Conservation (phyloP, 2,888 invertebrate species). For the Xestia rhomboidea region DNA sequence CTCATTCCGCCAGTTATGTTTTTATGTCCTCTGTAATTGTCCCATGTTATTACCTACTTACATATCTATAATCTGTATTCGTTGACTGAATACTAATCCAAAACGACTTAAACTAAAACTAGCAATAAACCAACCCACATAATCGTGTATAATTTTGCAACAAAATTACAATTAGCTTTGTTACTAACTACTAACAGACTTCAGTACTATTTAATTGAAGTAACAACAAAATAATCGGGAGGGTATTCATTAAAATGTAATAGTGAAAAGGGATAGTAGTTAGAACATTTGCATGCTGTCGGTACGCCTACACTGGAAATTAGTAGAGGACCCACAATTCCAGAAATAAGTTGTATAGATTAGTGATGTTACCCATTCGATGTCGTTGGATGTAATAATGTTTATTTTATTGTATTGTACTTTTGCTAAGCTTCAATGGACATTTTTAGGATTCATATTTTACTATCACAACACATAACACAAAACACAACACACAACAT, state of each 20-base stretch:
- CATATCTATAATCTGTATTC: background rate
- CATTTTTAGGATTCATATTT: background rate
- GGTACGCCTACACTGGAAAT: background rate
- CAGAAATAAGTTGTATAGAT: background rate
- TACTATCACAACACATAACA: too few species aligned
- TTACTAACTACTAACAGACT: conserved; percentile 2
- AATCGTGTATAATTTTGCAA: conserved; percentile 26
- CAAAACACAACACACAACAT: too few species aligned
- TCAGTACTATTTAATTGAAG: conserved; percentile 34
- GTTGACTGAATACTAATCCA: conserved; percentile 8
- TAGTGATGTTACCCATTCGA: background rate
- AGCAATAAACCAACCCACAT: background rate
- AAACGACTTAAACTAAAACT: conserved; percentile 16
- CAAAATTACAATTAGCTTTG: conserved; percentile 30
- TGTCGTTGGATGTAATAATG: background rate
- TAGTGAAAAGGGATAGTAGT: conserved; percentile 12
- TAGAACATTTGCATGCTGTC: conserved; percentile 4
- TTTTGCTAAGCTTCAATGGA: background rate
- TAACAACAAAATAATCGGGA: conserved; percentile 42
- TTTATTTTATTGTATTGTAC: background rate
- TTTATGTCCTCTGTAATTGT: too few species aligned
- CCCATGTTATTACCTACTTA: too few species aligned
- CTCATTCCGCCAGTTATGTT: too few species aligned
- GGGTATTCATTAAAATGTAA: conserved; percentile 31
- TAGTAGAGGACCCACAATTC: background rate